Percentiles rank a stretch among this genome's conserved stretches.
These are phyloP conservation scores for Dasyprocta punctata DNA, from an alignment of 2,113 vertebrate species.

Conservation along the genomic window DNA sequence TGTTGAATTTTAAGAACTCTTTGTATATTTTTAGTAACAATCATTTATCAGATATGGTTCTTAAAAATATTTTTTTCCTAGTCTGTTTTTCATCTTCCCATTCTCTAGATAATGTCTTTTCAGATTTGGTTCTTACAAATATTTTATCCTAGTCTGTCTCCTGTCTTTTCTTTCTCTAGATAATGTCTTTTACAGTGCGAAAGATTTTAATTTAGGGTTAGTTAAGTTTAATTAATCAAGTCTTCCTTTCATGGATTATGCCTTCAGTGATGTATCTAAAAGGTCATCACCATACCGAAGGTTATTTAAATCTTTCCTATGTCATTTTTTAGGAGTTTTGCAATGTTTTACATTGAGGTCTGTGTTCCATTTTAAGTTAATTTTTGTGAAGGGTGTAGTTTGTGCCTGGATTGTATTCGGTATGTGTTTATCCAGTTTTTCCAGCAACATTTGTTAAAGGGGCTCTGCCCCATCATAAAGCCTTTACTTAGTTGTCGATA, in stretches of 20 bases:
- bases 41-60: neutral
- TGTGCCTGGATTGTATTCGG: neutral
- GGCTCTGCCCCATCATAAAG: neutral
- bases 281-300: neutral
- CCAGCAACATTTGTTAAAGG: neutral
- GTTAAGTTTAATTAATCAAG: neutral
- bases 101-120: neutral
- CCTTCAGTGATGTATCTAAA: neutral
- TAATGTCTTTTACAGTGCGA: neutral
- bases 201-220: neutral
- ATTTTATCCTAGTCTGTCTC: neutral
- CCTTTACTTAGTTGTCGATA: neutral
- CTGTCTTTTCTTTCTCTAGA: neutral
- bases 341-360: neutral
- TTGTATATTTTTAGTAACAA: neutral
- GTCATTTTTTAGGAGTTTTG: neutral
- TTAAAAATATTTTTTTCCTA: slow-evolving; percentile 11
- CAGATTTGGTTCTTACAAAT: neutral
- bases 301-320: neutral
- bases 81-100: neutral
- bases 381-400: neutral
- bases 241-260: neutral
- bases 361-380: neutral
- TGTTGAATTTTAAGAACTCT: neutral
- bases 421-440: neutral